phyloP scores from a whole-genome alignment of 2,797 vertebrate genomes.

The Pygocentrus nattereri region DNA sequence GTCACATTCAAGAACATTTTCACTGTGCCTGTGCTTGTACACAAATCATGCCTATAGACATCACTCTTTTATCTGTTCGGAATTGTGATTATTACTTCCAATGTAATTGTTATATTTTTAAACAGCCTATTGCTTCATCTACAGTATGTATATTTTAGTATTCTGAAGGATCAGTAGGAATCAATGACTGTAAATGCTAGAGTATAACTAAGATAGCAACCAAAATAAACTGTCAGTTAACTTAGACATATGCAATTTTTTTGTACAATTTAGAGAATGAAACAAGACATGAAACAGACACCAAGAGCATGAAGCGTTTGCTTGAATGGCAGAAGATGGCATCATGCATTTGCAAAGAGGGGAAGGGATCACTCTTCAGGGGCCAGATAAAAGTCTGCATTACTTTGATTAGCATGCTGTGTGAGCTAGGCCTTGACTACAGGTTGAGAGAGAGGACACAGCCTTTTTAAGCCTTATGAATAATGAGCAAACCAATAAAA shows the following conservation, averaged over 20 bases:
- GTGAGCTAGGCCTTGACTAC: conserved; percentile 30
- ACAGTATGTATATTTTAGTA: too few relatives aligned
- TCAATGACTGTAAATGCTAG: too few relatives aligned
- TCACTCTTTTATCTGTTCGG: too few relatives aligned
- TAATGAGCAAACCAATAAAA: conserved; percentile 65
- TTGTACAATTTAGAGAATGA: not conserved
- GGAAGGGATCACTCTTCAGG: conserved; percentile 5
- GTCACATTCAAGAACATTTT: too few relatives aligned
- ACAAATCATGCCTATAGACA: too few relatives aligned
- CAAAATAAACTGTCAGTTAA: not conserved
- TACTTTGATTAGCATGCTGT: conserved; percentile 24
- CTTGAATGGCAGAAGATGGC: not conserved
- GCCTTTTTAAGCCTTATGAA: conserved; percentile 60
- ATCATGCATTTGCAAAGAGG: not conserved
- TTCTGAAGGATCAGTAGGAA: too few relatives aligned
- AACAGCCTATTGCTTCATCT: too few relatives aligned
- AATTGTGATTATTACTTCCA: too few relatives aligned
- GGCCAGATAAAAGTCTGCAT: conserved; percentile 29
- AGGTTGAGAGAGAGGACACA: conserved; percentile 42
- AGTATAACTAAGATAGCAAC: too few relatives aligned
- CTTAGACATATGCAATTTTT: not conserved
- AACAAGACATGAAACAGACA: not conserved
- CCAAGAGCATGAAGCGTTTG: not conserved
- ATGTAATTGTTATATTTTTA: too few relatives aligned
- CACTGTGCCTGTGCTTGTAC: too few relatives aligned